phyloP scores from a whole-genome alignment of 1,140 invertebrate genomes.

The Geopemphigus sp. region DNA sequence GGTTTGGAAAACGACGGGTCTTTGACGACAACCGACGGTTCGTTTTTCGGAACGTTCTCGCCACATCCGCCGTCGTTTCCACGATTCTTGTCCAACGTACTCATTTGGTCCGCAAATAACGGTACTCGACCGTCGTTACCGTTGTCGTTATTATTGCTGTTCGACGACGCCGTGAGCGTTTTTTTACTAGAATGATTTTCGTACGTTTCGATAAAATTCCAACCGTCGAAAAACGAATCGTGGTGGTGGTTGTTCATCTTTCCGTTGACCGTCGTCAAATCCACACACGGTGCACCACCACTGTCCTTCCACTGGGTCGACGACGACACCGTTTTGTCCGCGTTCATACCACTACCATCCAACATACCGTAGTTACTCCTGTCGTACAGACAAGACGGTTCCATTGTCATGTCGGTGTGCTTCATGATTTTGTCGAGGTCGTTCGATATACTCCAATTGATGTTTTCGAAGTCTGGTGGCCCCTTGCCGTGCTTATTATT shows the following conservation, averaged over 20 bases:
- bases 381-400: constrained; percentile 31
- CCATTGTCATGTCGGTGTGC: neutral
- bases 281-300: neutral
- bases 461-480: constrained; percentile 24
- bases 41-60: constrained; percentile 2
- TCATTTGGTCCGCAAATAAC: constrained; percentile 6
- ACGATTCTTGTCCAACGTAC: neutral
- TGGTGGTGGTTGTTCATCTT: constrained; percentile 11
- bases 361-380: constrained; percentile 22
- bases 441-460: constrained; percentile 33
- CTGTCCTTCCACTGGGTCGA: constrained; percentile 19
- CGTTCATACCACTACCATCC: neutral
- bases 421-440: constrained; percentile 32
- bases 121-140: neutral
- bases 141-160: too few species aligned
- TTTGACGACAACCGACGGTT: neutral
- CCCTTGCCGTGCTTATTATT: constrained; percentile 31
- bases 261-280: neutral
- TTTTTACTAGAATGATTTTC: constrained; percentile 23
- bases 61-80: neutral
- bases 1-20: neutral
- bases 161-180: neutral
- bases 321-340: neutral
- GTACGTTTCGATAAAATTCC: constrained; percentile 35
- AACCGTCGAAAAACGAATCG: constrained; percentile 31